Conservation (phyloP, 2,888 invertebrate genomes). For the Aporophyla nigra region DNA sequence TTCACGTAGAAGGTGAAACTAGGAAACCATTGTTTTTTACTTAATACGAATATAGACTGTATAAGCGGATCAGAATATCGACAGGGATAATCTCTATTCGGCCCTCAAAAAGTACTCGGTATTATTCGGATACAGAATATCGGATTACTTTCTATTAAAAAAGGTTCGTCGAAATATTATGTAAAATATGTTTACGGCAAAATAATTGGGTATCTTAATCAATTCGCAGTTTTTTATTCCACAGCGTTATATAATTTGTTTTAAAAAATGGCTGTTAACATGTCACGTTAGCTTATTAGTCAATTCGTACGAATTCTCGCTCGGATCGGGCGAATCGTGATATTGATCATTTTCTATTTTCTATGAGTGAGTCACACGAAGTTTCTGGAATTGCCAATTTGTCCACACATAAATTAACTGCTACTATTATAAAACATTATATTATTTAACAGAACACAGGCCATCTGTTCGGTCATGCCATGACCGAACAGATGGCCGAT, state of each 20-base stretch:
- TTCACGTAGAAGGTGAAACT: constrained; percentile 73
- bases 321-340: too few relatives aligned
- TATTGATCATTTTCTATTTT: too few relatives aligned
- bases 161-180: constrained; percentile 14
- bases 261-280: neutral
- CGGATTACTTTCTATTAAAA: constrained; percentile 19
- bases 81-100: constrained; percentile 39
- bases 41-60: constrained; percentile 50
- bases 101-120: constrained; percentile 21
- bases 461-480: too few relatives aligned
- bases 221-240: constrained; percentile 22
- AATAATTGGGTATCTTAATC: constrained; percentile 26
- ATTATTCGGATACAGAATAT: constrained; percentile 2
- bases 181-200: constrained; percentile 24
- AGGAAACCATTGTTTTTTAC: constrained; percentile 73
- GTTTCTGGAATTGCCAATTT: too few relatives aligned
- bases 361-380: too few relatives aligned
- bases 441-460: too few relatives aligned
- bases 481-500: too few relatives aligned
- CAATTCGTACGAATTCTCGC: too few relatives aligned
- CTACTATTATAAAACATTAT: too few relatives aligned
- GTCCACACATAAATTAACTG: too few relatives aligned
- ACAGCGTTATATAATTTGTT: constrained; percentile 1
- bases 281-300: too few relatives aligned
- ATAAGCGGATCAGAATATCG: constrained; percentile 49